Evolutionary conservation across 2,888 invertebrate genomes (phyloP), one percentile per base, ranked within the genome.

Genomic region (Anorthoa munda): DNA sequence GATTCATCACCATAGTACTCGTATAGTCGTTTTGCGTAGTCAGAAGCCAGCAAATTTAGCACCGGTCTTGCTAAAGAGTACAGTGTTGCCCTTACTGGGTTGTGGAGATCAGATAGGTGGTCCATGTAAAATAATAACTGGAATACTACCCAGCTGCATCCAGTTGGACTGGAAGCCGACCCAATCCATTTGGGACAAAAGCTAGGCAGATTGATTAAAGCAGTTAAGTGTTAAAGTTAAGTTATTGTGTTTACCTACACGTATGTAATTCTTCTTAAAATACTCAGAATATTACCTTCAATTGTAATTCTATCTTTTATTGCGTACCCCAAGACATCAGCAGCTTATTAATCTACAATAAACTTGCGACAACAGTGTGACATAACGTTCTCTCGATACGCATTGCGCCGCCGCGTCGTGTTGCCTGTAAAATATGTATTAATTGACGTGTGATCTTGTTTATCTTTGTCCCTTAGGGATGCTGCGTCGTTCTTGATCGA

Each of bases 381-480:
- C 31, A 63, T 51, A 74, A 65, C 39, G 61, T 11, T 48, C n/a
- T 55, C n/a, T 50, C 26, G 46, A 60, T 64, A 73, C 73, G 76
- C 64, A 73, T 46, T 55, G 73, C 79, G 76, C 26, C 48, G n/a
- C 31, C 18, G 21, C 50, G 58, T 45, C 46, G 55, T 46, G 23
- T 55, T 68, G 9, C 12, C 51, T 21, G 65, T 70, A 76, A 77
- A 76, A 76, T 81, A 76, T 70, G 23, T 66, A 77, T 50, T 77
- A 77, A 79, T 77, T 70, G 71, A 71, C 63, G 55, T 71, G 58
- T 63, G 61, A 70, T 76, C 66, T 66, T 82, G 51, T 70, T 79
- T 68, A 81, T 81, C 68, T 60, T 67, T 17, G 21, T 50, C 23
- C 75, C 76, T 59, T 59, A 65, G 77, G 77, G 46, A 65, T 39